These are phyloP conservation scores for Ceuthmochares aereus DNA, from an alignment of 2,113 vertebrate genomes.

Conservation along the genomic window DNA sequence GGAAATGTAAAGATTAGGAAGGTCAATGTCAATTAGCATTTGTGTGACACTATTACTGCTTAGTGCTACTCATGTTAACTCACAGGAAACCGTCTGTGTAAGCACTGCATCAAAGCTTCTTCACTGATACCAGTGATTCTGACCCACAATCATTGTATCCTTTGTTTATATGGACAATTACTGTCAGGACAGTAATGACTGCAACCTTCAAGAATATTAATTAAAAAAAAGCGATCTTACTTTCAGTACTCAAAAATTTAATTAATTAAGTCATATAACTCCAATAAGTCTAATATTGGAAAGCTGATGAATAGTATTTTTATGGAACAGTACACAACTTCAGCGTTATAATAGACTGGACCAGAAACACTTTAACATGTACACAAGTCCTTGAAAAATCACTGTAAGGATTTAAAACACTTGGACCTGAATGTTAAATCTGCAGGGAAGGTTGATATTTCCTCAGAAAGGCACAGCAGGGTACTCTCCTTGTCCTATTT, in stretches of 20 bases:
- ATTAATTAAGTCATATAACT: background rate
- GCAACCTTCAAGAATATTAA: background rate
- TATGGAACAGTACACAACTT: background rate
- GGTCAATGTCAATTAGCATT: slow-evolving; percentile 30
- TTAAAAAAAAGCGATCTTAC: background rate
- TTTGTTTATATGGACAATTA: background rate
- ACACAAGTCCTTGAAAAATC: slow-evolving; percentile 59
- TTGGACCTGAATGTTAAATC: slow-evolving; percentile 50
- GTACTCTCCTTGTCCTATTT: slow-evolving; percentile 52
- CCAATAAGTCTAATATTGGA: background rate
- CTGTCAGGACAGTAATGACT: background rate
- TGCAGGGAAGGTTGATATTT: slow-evolving; percentile 66
- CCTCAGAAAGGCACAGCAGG: slow-evolving; percentile 64
- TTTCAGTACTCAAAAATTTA: background rate
- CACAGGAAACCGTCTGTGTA: background rate
- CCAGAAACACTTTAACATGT: slow-evolving; percentile 20
- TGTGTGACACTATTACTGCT: background rate
- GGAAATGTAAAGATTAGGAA: slow-evolving; percentile 62
- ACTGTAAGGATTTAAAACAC: slow-evolving; percentile 43
- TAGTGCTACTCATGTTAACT: background rate
- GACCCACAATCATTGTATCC: background rate
- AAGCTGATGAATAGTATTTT: background rate
- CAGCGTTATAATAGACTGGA: background rate
- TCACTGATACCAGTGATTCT: background rate
- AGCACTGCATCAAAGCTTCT: background rate